Conservation (phyloP, 2,113 vertebrate species). For the Bambusicola thoracicus region DNA sequence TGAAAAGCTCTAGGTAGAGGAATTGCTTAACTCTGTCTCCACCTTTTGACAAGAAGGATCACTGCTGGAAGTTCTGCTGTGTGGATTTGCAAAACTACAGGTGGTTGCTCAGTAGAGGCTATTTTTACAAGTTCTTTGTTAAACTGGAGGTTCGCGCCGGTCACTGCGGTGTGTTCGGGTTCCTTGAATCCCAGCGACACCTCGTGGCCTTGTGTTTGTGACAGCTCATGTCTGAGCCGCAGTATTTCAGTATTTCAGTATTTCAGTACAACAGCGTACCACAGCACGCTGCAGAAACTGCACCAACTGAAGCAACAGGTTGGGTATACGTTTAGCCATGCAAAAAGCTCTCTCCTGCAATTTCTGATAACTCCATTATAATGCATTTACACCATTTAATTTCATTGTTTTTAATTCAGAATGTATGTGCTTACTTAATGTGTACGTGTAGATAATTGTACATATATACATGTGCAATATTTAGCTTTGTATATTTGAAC, state of each 20-base stretch:
- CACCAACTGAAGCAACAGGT: rapidly evolving
- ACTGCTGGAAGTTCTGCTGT: background rate
- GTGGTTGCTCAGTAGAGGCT: background rate
- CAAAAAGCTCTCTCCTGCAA: rapidly evolving
- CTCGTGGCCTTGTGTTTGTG: background rate
- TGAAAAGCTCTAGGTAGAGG: background rate
- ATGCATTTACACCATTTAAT: background rate
- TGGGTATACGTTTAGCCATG: background rate
- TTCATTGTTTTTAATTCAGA: background rate
- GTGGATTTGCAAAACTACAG: background rate
- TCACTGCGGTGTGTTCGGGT: background rate
- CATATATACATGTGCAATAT: rapidly evolving
- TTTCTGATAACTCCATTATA: rapidly evolving
- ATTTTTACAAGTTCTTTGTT: background rate
- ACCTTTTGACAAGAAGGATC: background rate
- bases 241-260: too few species aligned
- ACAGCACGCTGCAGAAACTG: rapidly evolving
- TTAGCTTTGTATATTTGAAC: background rate
- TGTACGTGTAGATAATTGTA: rapidly evolving
- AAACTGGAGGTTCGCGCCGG: background rate
- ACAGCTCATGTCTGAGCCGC: too few species aligned
- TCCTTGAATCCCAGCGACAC: constrained; percentile 37
- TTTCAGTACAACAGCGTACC: rapidly evolving
- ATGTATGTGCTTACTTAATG: background rate
- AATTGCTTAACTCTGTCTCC: background rate